Base-by-base conservation (phyloP, 2,888 invertebrate species). In the Carpatolechia fugitivella region DNA sequence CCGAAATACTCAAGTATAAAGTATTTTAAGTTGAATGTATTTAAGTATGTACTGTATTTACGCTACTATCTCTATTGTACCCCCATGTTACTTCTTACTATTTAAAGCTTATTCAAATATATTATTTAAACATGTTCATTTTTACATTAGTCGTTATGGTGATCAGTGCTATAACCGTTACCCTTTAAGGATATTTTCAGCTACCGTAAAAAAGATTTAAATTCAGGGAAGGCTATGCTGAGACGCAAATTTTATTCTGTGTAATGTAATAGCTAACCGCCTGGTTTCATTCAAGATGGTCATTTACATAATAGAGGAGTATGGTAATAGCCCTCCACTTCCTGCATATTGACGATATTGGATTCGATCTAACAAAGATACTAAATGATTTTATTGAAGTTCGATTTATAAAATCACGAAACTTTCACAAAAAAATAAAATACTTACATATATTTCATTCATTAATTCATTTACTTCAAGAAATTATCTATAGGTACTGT, bases 281-380 rank as follows among this genome's bases (percentile, higher is more conserved):
- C 46, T 52, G 49, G 52, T 55, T 56, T 50, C 44, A 49, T 55
- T 52, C 46, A n/a, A 31, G 44, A 31, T 36, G 47, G 56, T 30
- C 20, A 57, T 60, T 60, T 57, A 31, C 60, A 59, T 59, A 60
- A 60, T 50, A 38, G 50, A 30, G n/a, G 47, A 54, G 55, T 58
- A 54, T 49, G 55, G 29, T 13, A 5, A 6, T 54, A 41, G 48
- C 44, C 40, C 30, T 52, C 47, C 48, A 33, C 54, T 60, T 55
- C 57, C 52, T 55, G 31, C 47, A 46, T 55, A 56, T 54, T 60
- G 53, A 52, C 53, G 18, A 16, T 51, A 48, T 38, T 48, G 48
- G 13, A 13, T 20, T 20, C 18, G 33, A 31, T 49, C 31, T 20
- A 49, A 29, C 46, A 30, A 46, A 29, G 14, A 41, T 6, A n/a